phyloP scores from a whole-genome alignment of 64 coral and sea anemone species.

The Stichodactyla helianthus region DNA sequence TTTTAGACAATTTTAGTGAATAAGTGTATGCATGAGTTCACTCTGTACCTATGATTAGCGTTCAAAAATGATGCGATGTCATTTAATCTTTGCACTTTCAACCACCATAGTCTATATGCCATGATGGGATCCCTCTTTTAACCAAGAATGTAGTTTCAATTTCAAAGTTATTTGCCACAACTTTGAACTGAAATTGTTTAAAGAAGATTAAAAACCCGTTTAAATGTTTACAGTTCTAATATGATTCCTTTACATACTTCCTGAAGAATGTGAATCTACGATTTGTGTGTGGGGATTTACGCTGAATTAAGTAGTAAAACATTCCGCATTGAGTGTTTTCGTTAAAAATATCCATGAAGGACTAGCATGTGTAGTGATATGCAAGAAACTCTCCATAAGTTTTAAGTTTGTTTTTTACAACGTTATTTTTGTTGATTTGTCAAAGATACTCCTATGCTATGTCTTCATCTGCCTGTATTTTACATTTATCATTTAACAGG shows the following conservation, averaged over 20 bases:
- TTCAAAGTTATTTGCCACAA: neutral
- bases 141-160: neutral
- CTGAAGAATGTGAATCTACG: neutral
- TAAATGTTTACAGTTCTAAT: neutral
- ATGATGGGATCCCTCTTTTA: neutral
- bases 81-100: neutral
- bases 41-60: neutral
- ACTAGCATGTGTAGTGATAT: too few relatives aligned
- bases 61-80: neutral
- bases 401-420: neutral
- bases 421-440: neutral
- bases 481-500: too few relatives aligned
- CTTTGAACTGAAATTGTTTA: neutral
- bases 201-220: neutral
- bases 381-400: too few relatives aligned
- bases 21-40: slow-evolving; percentile 42
- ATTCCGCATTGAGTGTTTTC: too few relatives aligned
- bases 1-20: slow-evolving; percentile 21
- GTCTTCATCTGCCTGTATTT: too few relatives aligned
- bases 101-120: neutral
- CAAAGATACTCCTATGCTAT: neutral
- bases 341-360: too few relatives aligned
- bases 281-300: neutral
- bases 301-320: neutral
- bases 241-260: neutral